Evolutionary conservation across 2,888 invertebrate species (phyloP), one percentile per base, ranked within the genome.

Genomic region (Morpho deidamia): DNA sequence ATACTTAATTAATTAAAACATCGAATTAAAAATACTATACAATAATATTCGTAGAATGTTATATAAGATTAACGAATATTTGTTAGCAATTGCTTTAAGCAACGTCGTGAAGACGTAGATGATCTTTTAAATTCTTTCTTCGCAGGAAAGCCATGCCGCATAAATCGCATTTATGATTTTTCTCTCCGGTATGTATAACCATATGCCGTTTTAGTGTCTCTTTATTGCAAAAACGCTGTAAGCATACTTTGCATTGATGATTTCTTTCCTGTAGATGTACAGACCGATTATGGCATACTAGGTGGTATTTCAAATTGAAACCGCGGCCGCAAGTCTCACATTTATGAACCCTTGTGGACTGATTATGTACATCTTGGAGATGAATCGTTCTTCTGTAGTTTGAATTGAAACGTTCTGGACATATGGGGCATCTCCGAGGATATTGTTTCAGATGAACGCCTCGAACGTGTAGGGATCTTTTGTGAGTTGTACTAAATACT

Each of bases 141-240:
- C 90, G 75, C 61, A 87, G 68, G 45, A 89, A 90, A 0, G 87
- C 87, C 79, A 90, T 87, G 0, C 89, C 83, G 51, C 92, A 92
- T 2, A 90, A 76, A 46, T 90, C 84, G 51, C 92, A 92, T 57
- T 90, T 88, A 53, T 90, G 88, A 50, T 91, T 91, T 65, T 91
- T 91, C 44, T 89, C 90, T 0, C 90, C 91, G 0, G 91, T 90
- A 58, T 92, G 92, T 40, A 90, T 91, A 5, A 91, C 86, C 89
- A 91, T 90, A 56, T 92, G 92, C 1, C 90, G 72, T 55, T 91
- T 91, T 61, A 91, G 68, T 8, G 91, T 90, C 53, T 91, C 90
- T 62, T 91, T 91, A 33, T 90, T 89, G 58, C 86, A 90, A 62
- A 91, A 92, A 61, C 90, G 80, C 46, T 90, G 90, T 3, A 81